A percentile compares a stretch with the other conserved stretches of the same genome.
Conservation (phyloP, 2,797 vertebrate species). For the Nannoperca australis region DNA sequence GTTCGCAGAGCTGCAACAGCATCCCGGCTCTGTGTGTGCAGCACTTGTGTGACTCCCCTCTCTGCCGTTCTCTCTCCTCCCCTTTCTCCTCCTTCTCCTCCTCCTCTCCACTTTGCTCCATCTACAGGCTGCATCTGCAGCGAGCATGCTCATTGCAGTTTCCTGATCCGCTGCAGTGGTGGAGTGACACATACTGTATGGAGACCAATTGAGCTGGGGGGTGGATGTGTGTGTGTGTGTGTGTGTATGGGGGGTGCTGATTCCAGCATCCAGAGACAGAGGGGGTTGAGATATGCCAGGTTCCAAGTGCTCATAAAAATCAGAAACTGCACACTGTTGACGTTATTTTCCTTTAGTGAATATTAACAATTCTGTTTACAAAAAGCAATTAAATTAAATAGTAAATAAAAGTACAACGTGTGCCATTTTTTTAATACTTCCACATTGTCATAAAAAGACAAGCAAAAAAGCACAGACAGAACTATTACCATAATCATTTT, state of each 20-base stretch:
- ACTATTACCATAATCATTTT: not conserved
- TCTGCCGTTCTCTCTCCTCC: conserved; percentile 51
- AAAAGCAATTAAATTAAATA: conserved; percentile 10
- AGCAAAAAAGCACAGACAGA: conserved; percentile 1
- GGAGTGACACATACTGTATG: conserved; percentile 41
- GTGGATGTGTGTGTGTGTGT: no score
- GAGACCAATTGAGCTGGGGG: conserved; percentile 44
- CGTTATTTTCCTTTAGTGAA: not conserved
- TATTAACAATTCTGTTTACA: not conserved
- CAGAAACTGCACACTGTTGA: no score
- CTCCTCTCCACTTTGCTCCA: conserved; percentile 70
- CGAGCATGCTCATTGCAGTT: conserved; percentile 79
- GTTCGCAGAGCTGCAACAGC: conserved; percentile 70
- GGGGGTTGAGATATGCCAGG: conserved; percentile 10
- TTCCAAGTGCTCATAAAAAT: not conserved
- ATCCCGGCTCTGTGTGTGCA: conserved; percentile 56
- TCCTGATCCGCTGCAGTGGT: conserved; percentile 75
- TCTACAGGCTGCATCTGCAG: conserved; percentile 74
- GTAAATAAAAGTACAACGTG: not conserved
- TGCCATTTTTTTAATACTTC: conserved; percentile 4
- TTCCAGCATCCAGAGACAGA: conserved; percentile 3
- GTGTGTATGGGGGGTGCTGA: not conserved
- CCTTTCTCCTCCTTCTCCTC: conserved; percentile 53
- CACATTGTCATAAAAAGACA: not conserved
- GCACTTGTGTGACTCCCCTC: conserved; percentile 56